phyloP scores from a whole-genome alignment of 1,140 invertebrate genomes.

The Belonocnema kinseyi region DNA sequence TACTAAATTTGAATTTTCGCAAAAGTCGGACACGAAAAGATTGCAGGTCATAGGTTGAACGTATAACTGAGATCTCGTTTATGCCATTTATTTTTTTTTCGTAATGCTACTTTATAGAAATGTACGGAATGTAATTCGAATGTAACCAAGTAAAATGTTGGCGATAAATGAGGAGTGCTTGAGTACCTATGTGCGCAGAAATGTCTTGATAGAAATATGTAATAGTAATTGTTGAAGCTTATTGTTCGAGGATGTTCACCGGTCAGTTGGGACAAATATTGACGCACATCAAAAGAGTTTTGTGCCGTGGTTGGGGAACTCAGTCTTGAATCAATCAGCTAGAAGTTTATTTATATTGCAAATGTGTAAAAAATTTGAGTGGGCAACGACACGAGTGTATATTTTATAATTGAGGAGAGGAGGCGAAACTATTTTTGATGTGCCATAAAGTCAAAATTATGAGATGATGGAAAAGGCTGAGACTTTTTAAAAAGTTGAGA shows the following conservation, averaged over 20 bases:
- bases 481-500: not conserved
- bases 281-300: conserved; percentile 30
- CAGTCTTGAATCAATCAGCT: conserved; percentile 25
- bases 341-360: conserved; percentile 16
- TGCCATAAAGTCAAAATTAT: conserved; percentile 29
- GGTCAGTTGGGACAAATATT: conserved; percentile 25
- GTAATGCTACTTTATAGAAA: not conserved
- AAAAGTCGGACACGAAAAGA: too few species aligned
- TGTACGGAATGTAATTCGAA: conserved; percentile 8
- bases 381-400: conserved; percentile 20
- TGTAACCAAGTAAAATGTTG: conserved; percentile 8
- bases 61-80: conserved; percentile 60
- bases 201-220: not conserved
- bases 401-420: not conserved
- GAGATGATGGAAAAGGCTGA: not conserved
- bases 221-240: conserved; percentile 23
- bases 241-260: conserved; percentile 27
- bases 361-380: conserved; percentile 6
- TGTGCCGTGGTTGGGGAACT: conserved; percentile 20
- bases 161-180: conserved; percentile 11
- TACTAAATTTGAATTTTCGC: too few species aligned
- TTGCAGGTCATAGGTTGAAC: conserved; percentile 12
- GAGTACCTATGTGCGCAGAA: conserved; percentile 10
- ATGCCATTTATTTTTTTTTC: conserved; percentile 54
- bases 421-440: conserved; percentile 31